Evolutionary conservation across 2,113 vertebrate genomes (phyloP).

Genomic region (Oxygymnocypris stewartii): DNA sequence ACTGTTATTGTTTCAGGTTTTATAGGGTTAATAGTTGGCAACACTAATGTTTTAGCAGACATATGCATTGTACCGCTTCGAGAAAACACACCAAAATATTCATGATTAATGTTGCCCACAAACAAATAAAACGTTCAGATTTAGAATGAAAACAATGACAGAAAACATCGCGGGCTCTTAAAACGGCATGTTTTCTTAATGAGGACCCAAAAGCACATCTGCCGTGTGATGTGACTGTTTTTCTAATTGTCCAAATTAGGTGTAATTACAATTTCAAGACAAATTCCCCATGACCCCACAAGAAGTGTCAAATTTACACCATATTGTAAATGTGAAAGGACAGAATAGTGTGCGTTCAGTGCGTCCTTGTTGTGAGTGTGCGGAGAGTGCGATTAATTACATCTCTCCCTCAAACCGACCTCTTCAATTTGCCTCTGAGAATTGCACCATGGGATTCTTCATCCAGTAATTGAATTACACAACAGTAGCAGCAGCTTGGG

Average conservation of each 20-base stretch:
- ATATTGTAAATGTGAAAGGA: neutral
- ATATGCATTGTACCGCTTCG: neutral
- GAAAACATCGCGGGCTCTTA: neutral
- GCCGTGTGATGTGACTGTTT: neutral
- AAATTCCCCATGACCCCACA: neutral
- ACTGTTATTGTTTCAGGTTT: neutral
- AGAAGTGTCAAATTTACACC: neutral
- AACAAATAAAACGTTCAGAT: neutral
- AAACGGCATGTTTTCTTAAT: slow-evolving; percentile 6
- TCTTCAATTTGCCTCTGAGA: slow-evolving; percentile 56
- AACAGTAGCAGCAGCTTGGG: slow-evolving; percentile 41
- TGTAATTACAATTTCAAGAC: slow-evolving; percentile 7
- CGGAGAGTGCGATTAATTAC: slow-evolving; percentile 54
- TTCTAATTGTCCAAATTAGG: slow-evolving; percentile 1
- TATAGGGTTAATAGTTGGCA: neutral
- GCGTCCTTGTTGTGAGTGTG: slow-evolving; percentile 4
- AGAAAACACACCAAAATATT: neutral
- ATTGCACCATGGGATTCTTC: slow-evolving; percentile 53
- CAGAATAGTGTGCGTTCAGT: neutral
- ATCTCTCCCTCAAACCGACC: slow-evolving; percentile 42
- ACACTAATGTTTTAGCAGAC: neutral
- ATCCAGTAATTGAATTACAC: slow-evolving; percentile 59
- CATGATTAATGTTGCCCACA: neutral
- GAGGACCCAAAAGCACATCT: slow-evolving; percentile 8
- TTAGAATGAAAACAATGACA: neutral